Conservation (phyloP, 2,888 invertebrate genomes). For the Zhengitettix transpicula region DNA sequence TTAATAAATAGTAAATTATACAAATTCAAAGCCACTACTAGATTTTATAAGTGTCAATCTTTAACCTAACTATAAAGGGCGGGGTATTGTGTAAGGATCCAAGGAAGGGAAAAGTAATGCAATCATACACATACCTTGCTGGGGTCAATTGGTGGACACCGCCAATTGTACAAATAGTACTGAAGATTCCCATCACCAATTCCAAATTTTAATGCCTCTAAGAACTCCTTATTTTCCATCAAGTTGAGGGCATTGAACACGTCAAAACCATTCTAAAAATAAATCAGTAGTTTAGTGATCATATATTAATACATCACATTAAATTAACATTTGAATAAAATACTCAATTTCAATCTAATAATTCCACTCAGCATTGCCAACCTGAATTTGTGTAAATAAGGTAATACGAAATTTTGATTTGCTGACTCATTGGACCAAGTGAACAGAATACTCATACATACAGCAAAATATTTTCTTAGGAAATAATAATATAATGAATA, state of each 20-base stretch:
- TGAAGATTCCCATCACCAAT: constrained; percentile 98
- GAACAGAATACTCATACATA: too few relatives aligned
- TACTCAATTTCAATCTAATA: not conserved
- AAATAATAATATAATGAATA: too few relatives aligned
- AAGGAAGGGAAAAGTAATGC: not conserved
- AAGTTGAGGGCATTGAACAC: constrained; percentile 98
- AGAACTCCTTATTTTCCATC: constrained; percentile 95
- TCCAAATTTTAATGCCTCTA: constrained; percentile 93
- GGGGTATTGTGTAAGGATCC: too few relatives aligned
- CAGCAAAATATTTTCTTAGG: too few relatives aligned
- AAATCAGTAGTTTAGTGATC: not conserved
- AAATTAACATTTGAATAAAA: not conserved
- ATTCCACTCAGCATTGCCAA: not conserved
- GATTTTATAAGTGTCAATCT: too few relatives aligned
- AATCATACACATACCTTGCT: constrained; percentile 39
- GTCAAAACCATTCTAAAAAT: constrained; percentile 69
- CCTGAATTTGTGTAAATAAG: too few relatives aligned
- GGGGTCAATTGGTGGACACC: constrained; percentile 85
- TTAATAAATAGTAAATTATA: too few relatives aligned
- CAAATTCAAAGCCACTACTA: too few relatives aligned
- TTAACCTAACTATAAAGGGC: too few relatives aligned
- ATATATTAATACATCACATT: not conserved
- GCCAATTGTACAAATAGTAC: constrained; percentile 99
- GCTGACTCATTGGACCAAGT: too few relatives aligned
- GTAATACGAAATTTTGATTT: too few relatives aligned